Evolutionary conservation across 2,888 invertebrate species (phyloP).

Genomic region (Tigriopus californicus): DNA sequence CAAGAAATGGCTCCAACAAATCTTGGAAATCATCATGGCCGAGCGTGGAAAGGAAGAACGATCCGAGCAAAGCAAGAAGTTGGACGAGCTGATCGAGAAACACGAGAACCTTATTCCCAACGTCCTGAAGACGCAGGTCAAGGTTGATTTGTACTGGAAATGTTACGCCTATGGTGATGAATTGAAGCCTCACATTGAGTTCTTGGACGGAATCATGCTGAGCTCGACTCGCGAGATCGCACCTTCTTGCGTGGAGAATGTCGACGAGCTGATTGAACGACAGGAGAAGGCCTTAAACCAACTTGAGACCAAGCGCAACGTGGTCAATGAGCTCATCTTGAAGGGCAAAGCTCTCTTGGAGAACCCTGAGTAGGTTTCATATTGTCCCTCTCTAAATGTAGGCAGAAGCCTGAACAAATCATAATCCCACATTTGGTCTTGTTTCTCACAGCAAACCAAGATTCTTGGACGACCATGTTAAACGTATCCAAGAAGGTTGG

Average conservation of each 20-base stretch:
- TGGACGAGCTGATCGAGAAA: slow-evolving; percentile 12
- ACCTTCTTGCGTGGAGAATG: slow-evolving; percentile 14
- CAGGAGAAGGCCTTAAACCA: slow-evolving; percentile 14
- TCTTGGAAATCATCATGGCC: slow-evolving; percentile 19
- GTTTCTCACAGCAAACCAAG: slow-evolving; percentile 17
- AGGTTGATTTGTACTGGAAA: slow-evolving; percentile 18
- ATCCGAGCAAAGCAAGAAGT: neutral
- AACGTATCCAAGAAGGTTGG: slow-evolving; percentile 20
- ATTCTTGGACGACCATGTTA: slow-evolving; percentile 19
- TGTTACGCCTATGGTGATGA: slow-evolving; percentile 20
- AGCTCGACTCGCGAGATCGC: slow-evolving; percentile 15
- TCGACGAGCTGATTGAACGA: slow-evolving; percentile 14
- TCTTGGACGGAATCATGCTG: slow-evolving; percentile 18
- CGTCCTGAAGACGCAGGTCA: slow-evolving; percentile 14
- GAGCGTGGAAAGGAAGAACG: slow-evolving; percentile 18
- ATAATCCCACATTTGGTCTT: too few relatives aligned
- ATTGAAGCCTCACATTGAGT: slow-evolving; percentile 18
- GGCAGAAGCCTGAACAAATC: too few relatives aligned
- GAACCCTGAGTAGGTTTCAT: slow-evolving; percentile 10
- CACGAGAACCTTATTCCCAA: slow-evolving; percentile 14
- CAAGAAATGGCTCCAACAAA: slow-evolving; percentile 20
- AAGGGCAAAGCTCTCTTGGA: slow-evolving; percentile 20
- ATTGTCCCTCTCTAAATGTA: neutral
- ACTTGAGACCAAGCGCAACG: slow-evolving; percentile 11
- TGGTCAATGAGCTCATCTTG: slow-evolving; percentile 18